Evolutionary conservation across 1,140 invertebrate genomes (phyloP).

Genomic region (Drosophila sp.): DNA sequence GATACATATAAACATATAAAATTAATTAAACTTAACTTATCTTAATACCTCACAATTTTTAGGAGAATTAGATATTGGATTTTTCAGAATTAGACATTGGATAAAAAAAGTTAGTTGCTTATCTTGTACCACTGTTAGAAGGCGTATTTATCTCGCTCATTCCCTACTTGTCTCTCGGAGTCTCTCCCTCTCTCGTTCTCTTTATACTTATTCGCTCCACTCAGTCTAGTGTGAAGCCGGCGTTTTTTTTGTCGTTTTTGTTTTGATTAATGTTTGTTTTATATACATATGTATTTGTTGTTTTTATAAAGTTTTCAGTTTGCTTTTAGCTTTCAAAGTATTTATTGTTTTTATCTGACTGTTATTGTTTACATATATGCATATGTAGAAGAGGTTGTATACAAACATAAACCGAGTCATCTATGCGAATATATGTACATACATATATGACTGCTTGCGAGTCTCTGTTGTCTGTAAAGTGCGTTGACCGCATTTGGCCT

Average conservation of each 20-base stretch:
- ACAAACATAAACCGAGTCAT: background rate
- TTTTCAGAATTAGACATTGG: too few species aligned
- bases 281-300: conserved; percentile 13
- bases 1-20: too few species aligned
- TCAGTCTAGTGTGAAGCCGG: conserved; percentile 53
- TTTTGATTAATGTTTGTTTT: conserved; percentile 57
- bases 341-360: conserved; percentile 26
- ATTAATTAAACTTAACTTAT: too few species aligned
- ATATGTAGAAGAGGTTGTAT: background rate
- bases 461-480: conserved; percentile 45
- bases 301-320: conserved; percentile 45
- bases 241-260: conserved; percentile 50
- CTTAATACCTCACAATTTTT: too few species aligned
- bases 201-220: conserved; percentile 30
- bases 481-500: conserved; percentile 52
- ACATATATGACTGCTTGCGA: conserved; percentile 3
- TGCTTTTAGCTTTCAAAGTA: conserved; percentile 29
- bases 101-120: too few species aligned
- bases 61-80: too few species aligned
- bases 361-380: conserved; percentile 4
- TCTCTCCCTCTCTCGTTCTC: conserved; percentile 18
- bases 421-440: background rate
- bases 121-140: conserved; percentile 25
- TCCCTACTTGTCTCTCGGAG: conserved; percentile 6
- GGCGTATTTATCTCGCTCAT: conserved; percentile 6